Evolutionary conservation across 1,140 invertebrate species (phyloP), one percentile per base, ranked within the genome.

Genomic region (Asbolus verrucosus): DNA sequence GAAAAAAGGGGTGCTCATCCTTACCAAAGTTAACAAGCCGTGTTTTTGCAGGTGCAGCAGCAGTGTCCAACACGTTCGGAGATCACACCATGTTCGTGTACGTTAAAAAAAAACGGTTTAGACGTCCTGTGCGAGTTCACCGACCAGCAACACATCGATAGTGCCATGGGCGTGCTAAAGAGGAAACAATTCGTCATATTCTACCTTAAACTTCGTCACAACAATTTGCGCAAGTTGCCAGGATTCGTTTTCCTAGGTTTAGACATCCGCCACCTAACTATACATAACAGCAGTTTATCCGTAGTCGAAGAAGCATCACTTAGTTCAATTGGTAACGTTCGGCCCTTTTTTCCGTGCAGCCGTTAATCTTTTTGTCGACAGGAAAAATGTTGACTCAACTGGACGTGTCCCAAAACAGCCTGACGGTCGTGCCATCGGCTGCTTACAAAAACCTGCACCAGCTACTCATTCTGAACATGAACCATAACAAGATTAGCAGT

Each of bases 91-190:
- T 96, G 93, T 82, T 84, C 85, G 65, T 96, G 94, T 79, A 87
- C 84, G 41, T 88, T 94, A 43, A 95, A 95, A 82, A 94, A 92
- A 79, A 91, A 92, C 73, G 93, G 93, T 3, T 83, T 96, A 72
- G 93, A 95, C 78, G 89, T 96, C 36, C 84, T 92, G 15, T 95
- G 94, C 84, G 93, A 95, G 82, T 90, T 89, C 72, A 94, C 92
- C 6, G 91, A 93, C 74, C 84, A 90, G 67, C 81, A 83, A 21
- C 89, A 92, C 73, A 93, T 94, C 77, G 85, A 82, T 72, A 84
- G 87, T 78, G 90, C 91, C 0, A 93, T 94, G 91, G 86, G 87
- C 68, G 86, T 86, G 0, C 84, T 95, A 0, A 92, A 93, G 75
- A 88, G 89, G 36, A 89, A 88, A 76, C 88, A 89, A 66, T 86